phyloP scores from a whole-genome alignment of 2,113 vertebrate species.

The Paedocypris sp. region DNA sequence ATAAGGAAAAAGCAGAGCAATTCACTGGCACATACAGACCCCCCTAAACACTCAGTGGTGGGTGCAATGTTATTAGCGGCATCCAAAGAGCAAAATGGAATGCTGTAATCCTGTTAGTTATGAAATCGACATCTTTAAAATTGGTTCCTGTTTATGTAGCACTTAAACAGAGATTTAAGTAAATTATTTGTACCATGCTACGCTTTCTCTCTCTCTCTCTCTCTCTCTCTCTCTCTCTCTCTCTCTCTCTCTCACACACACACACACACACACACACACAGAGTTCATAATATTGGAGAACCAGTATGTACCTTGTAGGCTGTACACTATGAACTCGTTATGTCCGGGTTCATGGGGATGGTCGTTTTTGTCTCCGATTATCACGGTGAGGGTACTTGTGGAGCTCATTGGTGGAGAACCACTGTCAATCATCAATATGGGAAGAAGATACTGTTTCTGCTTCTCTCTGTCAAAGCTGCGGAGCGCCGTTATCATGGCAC shows the following conservation, averaged over 20 bases:
- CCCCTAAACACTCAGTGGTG: slow-evolving; percentile 39
- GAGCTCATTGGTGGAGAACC: slow-evolving; percentile 75
- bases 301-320: slow-evolving; percentile 62
- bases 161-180: slow-evolving; percentile 45
- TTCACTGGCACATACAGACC: slow-evolving; percentile 35
- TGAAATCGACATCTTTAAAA: slow-evolving; percentile 52
- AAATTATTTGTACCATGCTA: slow-evolving; percentile 52
- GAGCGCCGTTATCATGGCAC: slow-evolving; percentile 64
- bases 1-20: slow-evolving; percentile 33
- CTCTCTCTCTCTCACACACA: too few species aligned
- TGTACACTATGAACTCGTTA: slow-evolving; percentile 72
- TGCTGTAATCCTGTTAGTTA: slow-evolving; percentile 54
- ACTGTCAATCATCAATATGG: slow-evolving; percentile 73
- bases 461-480: slow-evolving; percentile 72
- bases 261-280: too few species aligned
- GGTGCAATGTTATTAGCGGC: slow-evolving; percentile 35
- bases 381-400: slow-evolving; percentile 68
- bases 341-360: slow-evolving; percentile 74
- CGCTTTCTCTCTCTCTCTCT: slow-evolving; percentile 39
- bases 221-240: too few species aligned
- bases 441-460: slow-evolving; percentile 67
- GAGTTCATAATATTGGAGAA: too few species aligned
- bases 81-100: slow-evolving; percentile 42
- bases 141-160: slow-evolving; percentile 44
- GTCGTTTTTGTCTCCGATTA: slow-evolving; percentile 77